Percentiles rank a stretch among this genome's conserved stretches.
These are phyloP conservation scores for Eumaeus atala DNA, from an alignment of 1,140 invertebrate species.

Conservation along the genomic window DNA sequence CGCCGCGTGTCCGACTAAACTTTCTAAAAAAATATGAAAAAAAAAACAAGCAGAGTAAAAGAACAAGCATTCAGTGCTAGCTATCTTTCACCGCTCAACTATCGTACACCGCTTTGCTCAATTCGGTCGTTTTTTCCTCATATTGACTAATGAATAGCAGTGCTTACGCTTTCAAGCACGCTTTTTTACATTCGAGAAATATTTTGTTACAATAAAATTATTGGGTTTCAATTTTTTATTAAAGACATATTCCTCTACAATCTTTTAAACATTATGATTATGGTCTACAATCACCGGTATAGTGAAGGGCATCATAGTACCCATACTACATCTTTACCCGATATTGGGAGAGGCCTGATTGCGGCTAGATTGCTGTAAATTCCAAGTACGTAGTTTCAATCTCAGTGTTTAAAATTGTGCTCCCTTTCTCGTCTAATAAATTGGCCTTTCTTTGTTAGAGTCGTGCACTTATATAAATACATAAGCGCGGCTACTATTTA, in stretches of 20 bases:
- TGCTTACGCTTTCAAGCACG: slow-evolving; percentile 18
- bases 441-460: slow-evolving; percentile 66
- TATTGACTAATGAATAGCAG: slow-evolving; percentile 29
- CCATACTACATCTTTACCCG: slow-evolving; percentile 58
- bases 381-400: slow-evolving; percentile 61
- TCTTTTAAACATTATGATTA: slow-evolving; percentile 12
- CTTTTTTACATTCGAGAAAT: slow-evolving; percentile 5
- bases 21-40: slow-evolving; percentile 69
- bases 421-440: slow-evolving; percentile 67
- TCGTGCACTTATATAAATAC: slow-evolving; percentile 33
- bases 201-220: slow-evolving; percentile 13
- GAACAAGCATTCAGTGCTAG: slow-evolving; percentile 59
- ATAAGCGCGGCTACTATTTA: slow-evolving; percentile 38
- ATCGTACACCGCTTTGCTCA: slow-evolving; percentile 47
- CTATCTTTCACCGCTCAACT: slow-evolving; percentile 69
- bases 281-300: slow-evolving; percentile 24
- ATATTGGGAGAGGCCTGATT: slow-evolving; percentile 56
- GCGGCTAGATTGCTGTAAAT: slow-evolving; percentile 66
- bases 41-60: slow-evolving; percentile 65
- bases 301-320: slow-evolving; percentile 54
- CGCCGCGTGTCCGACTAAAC: slow-evolving; percentile 59
- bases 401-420: slow-evolving; percentile 61
- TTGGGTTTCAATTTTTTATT: slow-evolving; percentile 3
- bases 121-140: slow-evolving; percentile 42
- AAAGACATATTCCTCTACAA: slow-evolving; percentile 6